A percentile compares a stretch with the other conserved stretches of the same genome.
phyloP scores from a whole-genome alignment of 2,113 vertebrate species.

The Muntiacus muntjak region DNA sequence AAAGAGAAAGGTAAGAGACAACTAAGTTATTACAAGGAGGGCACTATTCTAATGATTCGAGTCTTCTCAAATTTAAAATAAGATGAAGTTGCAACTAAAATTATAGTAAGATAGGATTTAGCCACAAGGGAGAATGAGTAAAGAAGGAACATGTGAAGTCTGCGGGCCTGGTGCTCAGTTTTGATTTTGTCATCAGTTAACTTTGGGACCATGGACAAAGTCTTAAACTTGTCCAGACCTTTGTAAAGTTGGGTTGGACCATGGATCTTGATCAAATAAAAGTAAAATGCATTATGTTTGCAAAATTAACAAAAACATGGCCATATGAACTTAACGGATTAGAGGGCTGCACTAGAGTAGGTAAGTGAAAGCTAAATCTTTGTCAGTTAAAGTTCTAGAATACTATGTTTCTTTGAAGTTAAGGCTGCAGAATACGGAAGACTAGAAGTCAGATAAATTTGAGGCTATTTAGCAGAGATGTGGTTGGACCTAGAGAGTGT shows the following conservation, averaged over 20 bases:
- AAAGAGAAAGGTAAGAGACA: background rate
- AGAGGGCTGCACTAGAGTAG: background rate
- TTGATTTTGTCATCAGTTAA: background rate
- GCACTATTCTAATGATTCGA: background rate
- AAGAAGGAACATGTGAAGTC: background rate
- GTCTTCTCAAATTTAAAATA: conserved; percentile 1
- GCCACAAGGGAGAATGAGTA: background rate
- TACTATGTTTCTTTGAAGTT: background rate
- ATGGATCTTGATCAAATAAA: background rate
- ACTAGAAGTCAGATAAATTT: background rate
- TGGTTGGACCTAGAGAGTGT: background rate
- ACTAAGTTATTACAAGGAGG: background rate
- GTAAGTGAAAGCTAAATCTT: background rate
- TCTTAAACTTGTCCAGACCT: background rate
- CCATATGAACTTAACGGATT: background rate
- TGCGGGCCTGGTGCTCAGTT: background rate
- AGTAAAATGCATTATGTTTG: background rate
- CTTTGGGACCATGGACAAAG: background rate
- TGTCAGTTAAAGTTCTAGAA: background rate
- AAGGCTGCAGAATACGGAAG: background rate
- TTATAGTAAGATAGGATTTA: background rate
- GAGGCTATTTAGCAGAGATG: background rate
- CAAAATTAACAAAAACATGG: background rate
- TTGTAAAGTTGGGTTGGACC: background rate
- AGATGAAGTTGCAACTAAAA: background rate